Conservation (phyloP, 1,140 invertebrate species). For the Caerostris extrusa region DNA sequence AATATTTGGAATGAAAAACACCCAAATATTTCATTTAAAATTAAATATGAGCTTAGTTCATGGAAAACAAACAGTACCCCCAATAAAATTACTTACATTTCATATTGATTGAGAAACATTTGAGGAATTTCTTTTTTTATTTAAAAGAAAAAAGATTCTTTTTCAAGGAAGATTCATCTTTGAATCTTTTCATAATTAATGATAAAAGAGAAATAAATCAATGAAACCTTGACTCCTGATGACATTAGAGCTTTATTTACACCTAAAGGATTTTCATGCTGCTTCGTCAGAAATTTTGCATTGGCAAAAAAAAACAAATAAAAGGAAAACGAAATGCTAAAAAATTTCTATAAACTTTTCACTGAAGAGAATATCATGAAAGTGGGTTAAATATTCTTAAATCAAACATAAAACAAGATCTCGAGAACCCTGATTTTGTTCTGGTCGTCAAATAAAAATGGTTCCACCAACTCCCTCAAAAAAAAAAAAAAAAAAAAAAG, state of each 20-base stretch:
- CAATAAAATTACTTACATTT: too few species aligned
- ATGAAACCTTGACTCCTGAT: background rate
- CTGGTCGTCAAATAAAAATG: background rate
- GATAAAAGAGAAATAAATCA: conserved; percentile 20
- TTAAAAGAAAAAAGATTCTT: too few species aligned
- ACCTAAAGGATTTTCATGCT: background rate
- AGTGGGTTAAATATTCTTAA: conserved; percentile 6
- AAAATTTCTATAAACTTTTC: background rate
- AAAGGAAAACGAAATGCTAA: background rate
- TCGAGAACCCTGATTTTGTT: background rate
- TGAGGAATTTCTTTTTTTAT: too few species aligned
- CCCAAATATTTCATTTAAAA: too few species aligned
- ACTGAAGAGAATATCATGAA: background rate
- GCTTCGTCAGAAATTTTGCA: background rate
- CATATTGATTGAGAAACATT: too few species aligned
- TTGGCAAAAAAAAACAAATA: background rate
- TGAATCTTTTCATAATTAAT: conserved; percentile 9
- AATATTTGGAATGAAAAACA: too few species aligned
- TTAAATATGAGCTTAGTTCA: too few species aligned
- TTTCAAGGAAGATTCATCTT: too few species aligned
- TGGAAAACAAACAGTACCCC: too few species aligned
- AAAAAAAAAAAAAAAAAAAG: too few species aligned
- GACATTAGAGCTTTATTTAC: background rate
- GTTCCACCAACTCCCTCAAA: background rate
- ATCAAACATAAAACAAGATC: conserved; percentile 11